Percentiles rank a stretch among this genome's conserved stretches.
phyloP scores from a whole-genome alignment of 2,797 vertebrate genomes.

The Erithacus rubecula region DNA sequence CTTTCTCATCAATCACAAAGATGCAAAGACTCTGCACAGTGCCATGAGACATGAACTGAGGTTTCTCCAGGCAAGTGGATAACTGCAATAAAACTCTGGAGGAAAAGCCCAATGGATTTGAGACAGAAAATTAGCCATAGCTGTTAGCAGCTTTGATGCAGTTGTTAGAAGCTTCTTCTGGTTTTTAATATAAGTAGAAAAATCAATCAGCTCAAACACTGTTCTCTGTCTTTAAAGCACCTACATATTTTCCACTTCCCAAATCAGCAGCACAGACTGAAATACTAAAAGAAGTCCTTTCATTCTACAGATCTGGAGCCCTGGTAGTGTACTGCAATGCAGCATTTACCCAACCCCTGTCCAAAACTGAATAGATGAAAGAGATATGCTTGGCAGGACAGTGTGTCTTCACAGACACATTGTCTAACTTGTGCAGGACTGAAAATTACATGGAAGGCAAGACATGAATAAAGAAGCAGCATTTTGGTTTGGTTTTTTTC shows the following conservation, averaged over 20 bases:
- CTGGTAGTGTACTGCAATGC: neutral
- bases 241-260: neutral
- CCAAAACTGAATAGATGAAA: neutral
- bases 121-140: neutral
- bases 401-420: neutral
- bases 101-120: neutral
- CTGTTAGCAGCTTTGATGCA: neutral
- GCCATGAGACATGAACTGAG: fast-evolving
- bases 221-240: neutral
- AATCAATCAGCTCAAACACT: neutral
- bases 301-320: neutral
- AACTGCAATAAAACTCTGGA: neutral
- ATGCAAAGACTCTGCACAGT: neutral
- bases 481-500: neutral
- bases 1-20: neutral
- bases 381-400: neutral
- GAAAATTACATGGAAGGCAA: neutral
- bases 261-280: neutral
- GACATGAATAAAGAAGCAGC: neutral
- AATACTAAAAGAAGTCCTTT: neutral
- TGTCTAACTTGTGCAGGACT: neutral
- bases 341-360: neutral
- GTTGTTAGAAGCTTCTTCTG: neutral
- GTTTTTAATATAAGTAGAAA: neutral
- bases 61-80: neutral